Conservation (phyloP, 1,140 invertebrate genomes). For the Aricia agestis region DNA sequence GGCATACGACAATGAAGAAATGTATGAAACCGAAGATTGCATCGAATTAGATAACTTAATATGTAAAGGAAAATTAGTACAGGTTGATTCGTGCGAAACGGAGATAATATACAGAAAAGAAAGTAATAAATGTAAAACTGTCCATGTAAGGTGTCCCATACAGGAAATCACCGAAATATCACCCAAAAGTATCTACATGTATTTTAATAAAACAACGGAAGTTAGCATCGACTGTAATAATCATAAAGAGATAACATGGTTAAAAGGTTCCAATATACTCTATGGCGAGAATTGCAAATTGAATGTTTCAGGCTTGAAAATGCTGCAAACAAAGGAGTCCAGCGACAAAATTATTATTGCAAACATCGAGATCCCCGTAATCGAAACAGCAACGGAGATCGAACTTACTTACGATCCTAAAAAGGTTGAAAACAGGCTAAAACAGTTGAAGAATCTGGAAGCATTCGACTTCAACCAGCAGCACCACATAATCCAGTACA, state of each 20-base stretch:
- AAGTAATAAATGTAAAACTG: constrained; percentile 23
- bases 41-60: constrained; percentile 19
- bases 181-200: constrained; percentile 24
- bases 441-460: constrained; percentile 18
- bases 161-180: constrained; percentile 26
- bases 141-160: constrained; percentile 24
- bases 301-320: constrained; percentile 17
- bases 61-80: constrained; percentile 22
- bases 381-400: constrained; percentile 7
- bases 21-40: constrained; percentile 27
- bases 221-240: too few species aligned
- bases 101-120: constrained; percentile 27
- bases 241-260: constrained; percentile 6
- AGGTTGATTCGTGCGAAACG: constrained; percentile 21
- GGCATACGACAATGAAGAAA: constrained; percentile 25
- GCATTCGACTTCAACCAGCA: neutral
- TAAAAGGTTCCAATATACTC: constrained; percentile 16
- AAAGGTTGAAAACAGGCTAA: constrained; percentile 21
- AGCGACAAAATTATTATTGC: neutral
- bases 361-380: neutral
- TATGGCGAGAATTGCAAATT: constrained; percentile 19
- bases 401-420: constrained; percentile 17
- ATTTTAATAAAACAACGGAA: constrained; percentile 14
- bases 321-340: constrained; percentile 2
- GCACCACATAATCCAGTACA: neutral